Conservation (phyloP, 2,888 invertebrate genomes). For the Hybos culiciformis region DNA sequence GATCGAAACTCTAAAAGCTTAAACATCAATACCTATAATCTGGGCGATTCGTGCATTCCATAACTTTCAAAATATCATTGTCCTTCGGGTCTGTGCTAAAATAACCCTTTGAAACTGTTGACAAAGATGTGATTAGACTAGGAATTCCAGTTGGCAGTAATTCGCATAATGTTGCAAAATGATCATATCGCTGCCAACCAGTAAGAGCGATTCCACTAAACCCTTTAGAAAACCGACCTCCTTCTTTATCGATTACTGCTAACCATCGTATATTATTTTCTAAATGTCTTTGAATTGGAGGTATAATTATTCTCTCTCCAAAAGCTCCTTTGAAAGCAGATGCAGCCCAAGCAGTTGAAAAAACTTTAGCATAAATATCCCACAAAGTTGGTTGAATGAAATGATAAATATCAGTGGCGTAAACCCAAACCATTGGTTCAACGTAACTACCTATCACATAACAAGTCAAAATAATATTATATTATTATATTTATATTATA, state of each 20-base stretch:
- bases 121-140: slow-evolving; percentile 45
- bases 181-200: slow-evolving; percentile 45
- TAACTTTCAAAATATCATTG: slow-evolving; percentile 35
- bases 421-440: slow-evolving; percentile 73
- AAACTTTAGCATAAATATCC: slow-evolving; percentile 53
- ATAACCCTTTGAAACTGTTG: slow-evolving; percentile 45
- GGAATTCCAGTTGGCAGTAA: slow-evolving; percentile 51
- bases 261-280: slow-evolving; percentile 59
- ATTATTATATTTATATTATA: no score
- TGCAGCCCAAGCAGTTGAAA: slow-evolving; percentile 56
- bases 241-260: slow-evolving; percentile 48
- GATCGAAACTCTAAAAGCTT: neutral
- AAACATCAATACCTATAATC: slow-evolving; percentile 24
- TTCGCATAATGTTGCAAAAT: slow-evolving; percentile 55
- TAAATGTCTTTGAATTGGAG: slow-evolving; percentile 50
- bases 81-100: slow-evolving; percentile 41
- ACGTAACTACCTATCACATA: slow-evolving; percentile 53
- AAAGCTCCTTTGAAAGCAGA: slow-evolving; percentile 66
- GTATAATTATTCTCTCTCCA: slow-evolving; percentile 53
- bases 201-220: slow-evolving; percentile 32
- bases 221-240: slow-evolving; percentile 35
- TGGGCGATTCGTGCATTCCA: slow-evolving; percentile 41
- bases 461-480: no score
- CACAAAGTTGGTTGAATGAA: slow-evolving; percentile 43
- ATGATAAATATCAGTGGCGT: slow-evolving; percentile 54